phyloP scores from a whole-genome alignment of 1,140 invertebrate genomes.

The Conus ventricosus region DNA sequence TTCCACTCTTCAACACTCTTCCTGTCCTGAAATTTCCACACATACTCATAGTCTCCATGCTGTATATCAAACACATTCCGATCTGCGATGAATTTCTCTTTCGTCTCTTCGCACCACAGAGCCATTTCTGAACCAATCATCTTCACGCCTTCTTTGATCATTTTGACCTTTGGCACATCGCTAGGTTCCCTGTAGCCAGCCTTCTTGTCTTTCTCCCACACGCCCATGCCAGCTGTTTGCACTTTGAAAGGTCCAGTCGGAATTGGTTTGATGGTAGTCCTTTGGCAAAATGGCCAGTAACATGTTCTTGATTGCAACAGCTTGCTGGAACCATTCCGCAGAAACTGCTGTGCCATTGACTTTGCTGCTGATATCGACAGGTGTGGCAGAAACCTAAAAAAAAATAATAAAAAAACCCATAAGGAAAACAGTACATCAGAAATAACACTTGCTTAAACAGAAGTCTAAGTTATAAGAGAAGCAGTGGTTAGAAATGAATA shows the following conservation, averaged over 20 bases:
- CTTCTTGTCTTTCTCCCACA: slow-evolving; percentile 58
- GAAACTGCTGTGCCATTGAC: neutral
- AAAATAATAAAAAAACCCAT: neutral
- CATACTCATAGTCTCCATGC: slow-evolving; percentile 71
- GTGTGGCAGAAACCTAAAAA: neutral
- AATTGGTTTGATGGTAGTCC: neutral
- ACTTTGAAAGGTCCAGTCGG: neutral
- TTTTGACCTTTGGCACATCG: slow-evolving; percentile 36
- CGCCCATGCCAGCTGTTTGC: slow-evolving; percentile 22
- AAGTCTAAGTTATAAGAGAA: too few species aligned
- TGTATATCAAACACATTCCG: slow-evolving; percentile 74
- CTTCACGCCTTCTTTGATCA: slow-evolving; percentile 78
- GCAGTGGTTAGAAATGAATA: too few species aligned
- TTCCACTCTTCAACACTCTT: slow-evolving; percentile 84
- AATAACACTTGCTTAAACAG: too few species aligned
- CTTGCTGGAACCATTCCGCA: neutral
- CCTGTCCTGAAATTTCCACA: slow-evolving; percentile 72
- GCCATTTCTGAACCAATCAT: slow-evolving; percentile 82
- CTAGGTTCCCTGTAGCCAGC: slow-evolving; percentile 53
- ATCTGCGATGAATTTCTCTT: slow-evolving; percentile 80
- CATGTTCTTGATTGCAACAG: neutral
- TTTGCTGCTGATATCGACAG: neutral
- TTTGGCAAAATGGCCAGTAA: neutral
- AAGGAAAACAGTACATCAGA: too few species aligned
- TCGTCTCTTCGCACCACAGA: slow-evolving; percentile 82